These are phyloP conservation scores for Ceyx cyanopectus DNA, from an alignment of 2,113 vertebrate genomes.

Conservation along the genomic window DNA sequence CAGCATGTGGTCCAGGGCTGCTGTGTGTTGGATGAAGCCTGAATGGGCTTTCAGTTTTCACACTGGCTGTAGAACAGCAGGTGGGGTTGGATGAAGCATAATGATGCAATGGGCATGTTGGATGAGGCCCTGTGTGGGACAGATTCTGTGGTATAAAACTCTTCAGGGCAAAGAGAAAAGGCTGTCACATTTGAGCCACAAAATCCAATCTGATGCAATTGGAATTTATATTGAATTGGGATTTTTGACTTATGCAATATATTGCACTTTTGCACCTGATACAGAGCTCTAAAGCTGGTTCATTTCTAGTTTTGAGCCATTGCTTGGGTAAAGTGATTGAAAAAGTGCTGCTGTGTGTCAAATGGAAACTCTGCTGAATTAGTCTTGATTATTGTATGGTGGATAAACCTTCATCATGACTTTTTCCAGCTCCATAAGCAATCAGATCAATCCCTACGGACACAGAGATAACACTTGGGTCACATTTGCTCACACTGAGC, in stretches of 20 bases:
- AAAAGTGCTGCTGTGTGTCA: not conserved
- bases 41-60: not conserved
- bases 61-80: not conserved
- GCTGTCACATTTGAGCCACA: not conserved
- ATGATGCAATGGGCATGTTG: not conserved
- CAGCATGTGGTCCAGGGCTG: accelerated
- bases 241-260: not conserved
- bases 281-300: not conserved
- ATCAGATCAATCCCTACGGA: not conserved
- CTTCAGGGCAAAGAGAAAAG: not conserved
- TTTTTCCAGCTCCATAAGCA: not conserved
- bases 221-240: not conserved
- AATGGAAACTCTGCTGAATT: not conserved
- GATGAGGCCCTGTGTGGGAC: not conserved
- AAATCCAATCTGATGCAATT: too few relatives aligned
- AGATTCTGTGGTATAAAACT: not conserved
- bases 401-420: not conserved
- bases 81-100: not conserved
- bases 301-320: not conserved
- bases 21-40: not conserved
- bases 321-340: not conserved
- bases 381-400: not conserved
- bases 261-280: not conserved
- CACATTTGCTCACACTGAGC: not conserved
- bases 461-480: not conserved